phyloP scores from a whole-genome alignment of 2,888 invertebrate genomes.

The Caenorhabditis zanzibari region DNA sequence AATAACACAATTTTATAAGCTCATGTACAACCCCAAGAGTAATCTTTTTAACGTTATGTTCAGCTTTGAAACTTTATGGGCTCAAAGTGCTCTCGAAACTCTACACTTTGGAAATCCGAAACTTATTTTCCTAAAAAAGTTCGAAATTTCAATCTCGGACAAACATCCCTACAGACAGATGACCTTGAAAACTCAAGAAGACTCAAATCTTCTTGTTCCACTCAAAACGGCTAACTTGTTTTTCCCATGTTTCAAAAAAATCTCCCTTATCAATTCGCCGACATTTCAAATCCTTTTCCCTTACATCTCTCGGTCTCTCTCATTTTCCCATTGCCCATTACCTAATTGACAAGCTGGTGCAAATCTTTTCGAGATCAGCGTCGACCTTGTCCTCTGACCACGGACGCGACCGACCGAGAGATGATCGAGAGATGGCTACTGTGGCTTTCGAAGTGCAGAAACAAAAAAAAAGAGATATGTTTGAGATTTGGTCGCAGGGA shows the following conservation, averaged over 20 bases:
- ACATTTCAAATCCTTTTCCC: constrained; percentile 13
- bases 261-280: constrained; percentile 2
- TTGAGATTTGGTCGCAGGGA: constrained; percentile 46
- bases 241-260: constrained; percentile 10
- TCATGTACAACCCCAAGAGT: no score
- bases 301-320: constrained; percentile 1
- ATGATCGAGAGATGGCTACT: constrained; percentile 38
- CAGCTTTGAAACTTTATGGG: no score
- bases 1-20: no score
- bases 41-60: no score
- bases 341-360: constrained; percentile 51
- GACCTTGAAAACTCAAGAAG: no score
- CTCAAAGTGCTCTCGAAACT: no score
- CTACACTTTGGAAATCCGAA: no score
- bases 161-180: no score
- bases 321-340: background rate
- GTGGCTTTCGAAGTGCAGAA: constrained; percentile 55
- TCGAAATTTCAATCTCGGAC: no score
- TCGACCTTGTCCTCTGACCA: constrained; percentile 64
- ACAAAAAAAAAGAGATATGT: constrained; percentile 23
- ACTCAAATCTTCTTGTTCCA: background rate
- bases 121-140: no score
- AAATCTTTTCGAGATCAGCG: constrained; percentile 40
- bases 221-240: constrained; percentile 4
- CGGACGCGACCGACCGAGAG: constrained; percentile 57